Percentiles rank a stretch among this genome's conserved stretches.
These are phyloP conservation scores for Hafferia zeledoni DNA, from an alignment of 2,797 vertebrate genomes.

Conservation along the genomic window DNA sequence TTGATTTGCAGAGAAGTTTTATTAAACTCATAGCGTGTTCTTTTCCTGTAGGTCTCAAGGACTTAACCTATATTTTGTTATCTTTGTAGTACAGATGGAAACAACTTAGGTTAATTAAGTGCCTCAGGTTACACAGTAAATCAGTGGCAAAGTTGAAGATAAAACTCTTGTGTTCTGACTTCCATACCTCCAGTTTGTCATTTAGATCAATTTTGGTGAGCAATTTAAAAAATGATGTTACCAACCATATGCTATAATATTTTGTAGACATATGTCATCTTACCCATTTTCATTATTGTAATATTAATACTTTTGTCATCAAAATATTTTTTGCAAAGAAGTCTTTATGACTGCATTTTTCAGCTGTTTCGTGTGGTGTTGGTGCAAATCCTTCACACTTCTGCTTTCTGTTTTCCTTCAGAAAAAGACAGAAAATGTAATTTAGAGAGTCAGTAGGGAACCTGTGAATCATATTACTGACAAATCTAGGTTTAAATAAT, in stretches of 20 bases:
- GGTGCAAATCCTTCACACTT: background rate
- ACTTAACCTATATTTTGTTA: constrained; percentile 43
- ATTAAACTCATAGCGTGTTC: background rate
- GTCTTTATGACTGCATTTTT: background rate
- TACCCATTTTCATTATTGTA: constrained; percentile 1
- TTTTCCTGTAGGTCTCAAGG: constrained; percentile 19
- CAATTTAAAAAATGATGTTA: background rate
- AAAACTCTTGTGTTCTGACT: constrained; percentile 12
- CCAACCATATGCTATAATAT: background rate
- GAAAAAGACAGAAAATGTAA: background rate
- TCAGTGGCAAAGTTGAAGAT: background rate
- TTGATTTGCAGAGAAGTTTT: background rate
- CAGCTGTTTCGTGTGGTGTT: background rate
- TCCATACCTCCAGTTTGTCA: background rate
- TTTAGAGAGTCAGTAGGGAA: background rate
- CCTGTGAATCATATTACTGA: background rate
- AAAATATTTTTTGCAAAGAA: background rate
- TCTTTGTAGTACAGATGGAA: constrained; percentile 37
- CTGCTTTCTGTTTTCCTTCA: background rate
- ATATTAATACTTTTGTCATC: background rate
- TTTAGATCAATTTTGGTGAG: background rate
- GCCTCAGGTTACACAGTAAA: constrained; percentile 29
- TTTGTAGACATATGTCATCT: background rate
- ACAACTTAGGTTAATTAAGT: constrained; percentile 34
- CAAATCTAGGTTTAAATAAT: background rate